phyloP scores from a whole-genome alignment of 1,140 invertebrate species.

The Latrodectus geometricus region DNA sequence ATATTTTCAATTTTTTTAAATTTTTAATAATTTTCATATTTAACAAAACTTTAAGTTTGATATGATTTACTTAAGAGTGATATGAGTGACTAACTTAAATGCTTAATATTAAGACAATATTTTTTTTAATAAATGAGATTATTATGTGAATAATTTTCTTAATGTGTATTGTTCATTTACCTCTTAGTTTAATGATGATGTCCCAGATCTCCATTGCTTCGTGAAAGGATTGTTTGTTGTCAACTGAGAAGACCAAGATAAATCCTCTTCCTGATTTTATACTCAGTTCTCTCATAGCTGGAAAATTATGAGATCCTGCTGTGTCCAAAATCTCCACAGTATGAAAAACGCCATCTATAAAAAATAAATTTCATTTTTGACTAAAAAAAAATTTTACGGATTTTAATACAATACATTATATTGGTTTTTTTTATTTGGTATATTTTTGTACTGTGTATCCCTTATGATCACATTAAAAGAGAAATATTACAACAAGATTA shows the following conservation, averaged over 20 bases:
- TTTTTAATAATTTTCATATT: too few relatives aligned
- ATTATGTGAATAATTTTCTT: too few relatives aligned
- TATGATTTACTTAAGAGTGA: too few relatives aligned
- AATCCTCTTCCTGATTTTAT: constrained; percentile 68
- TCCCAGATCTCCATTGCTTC: constrained; percentile 65
- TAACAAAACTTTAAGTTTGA: too few relatives aligned
- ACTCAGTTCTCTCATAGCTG: constrained; percentile 69
- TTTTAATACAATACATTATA: too few relatives aligned
- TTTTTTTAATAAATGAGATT: too few relatives aligned
- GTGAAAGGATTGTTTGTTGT: constrained; percentile 66
- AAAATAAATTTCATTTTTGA: not conserved
- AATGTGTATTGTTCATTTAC: constrained; percentile 38
- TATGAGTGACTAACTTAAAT: too few relatives aligned
- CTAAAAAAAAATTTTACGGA: constrained; percentile 1
- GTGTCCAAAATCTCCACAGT: constrained; percentile 69
- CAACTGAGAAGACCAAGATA: constrained; percentile 67
- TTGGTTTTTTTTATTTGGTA: too few relatives aligned
- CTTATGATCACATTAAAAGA: not conserved
- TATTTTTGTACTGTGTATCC: too few relatives aligned
- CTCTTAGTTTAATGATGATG: constrained; percentile 65
- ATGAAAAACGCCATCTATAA: constrained; percentile 67
- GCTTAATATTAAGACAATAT: too few relatives aligned
- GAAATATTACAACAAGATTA: too few relatives aligned
- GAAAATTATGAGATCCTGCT: constrained; percentile 68
- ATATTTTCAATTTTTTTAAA: too few relatives aligned